These are phyloP conservation scores for Cephonodes hylas DNA, from an alignment of 2,888 invertebrate species.

Conservation along the genomic window DNA sequence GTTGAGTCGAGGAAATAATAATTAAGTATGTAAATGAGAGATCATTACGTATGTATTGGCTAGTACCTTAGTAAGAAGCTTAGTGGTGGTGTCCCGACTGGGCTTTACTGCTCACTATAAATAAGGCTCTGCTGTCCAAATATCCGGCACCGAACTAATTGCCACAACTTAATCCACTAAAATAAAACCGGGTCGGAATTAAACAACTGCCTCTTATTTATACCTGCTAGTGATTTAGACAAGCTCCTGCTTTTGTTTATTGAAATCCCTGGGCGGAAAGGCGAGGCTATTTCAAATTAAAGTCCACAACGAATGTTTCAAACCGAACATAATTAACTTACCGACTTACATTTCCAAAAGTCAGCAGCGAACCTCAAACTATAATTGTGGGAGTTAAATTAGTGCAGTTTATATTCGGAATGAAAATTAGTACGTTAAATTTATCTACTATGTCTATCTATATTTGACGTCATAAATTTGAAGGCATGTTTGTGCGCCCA, in stretches of 20 bases:
- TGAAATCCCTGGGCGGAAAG: conserved; percentile 25
- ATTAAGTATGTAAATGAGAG: conserved; percentile 21
- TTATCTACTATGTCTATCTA: not conserved
- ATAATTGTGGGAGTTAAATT: not conserved
- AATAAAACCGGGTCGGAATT: conserved; percentile 55
- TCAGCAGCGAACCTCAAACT: not conserved
- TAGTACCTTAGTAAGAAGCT: conserved; percentile 47
- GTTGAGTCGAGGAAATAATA: conserved; percentile 20
- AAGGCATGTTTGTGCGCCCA: not conserved
- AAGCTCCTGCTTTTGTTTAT: conserved; percentile 29
- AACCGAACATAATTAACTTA: conserved; percentile 16
- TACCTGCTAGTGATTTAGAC: conserved; percentile 45
- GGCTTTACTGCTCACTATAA: conserved; percentile 53
- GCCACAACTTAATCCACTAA: conserved; percentile 62
- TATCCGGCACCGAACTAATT: conserved; percentile 62
- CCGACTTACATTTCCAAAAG: conserved; percentile 10
- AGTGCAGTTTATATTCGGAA: not conserved
- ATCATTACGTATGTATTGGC: conserved; percentile 43
- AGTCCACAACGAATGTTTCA: conserved; percentile 26
- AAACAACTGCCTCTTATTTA: conserved; percentile 31
- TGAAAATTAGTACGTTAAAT: not conserved
- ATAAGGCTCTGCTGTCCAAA: conserved; percentile 57
- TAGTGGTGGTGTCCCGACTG: conserved; percentile 43
- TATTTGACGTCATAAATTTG: not conserved
- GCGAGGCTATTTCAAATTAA: conserved; percentile 24